Base-by-base conservation (phyloP, 2,113 vertebrate genomes). In the Gobiocypris rarus region DNA sequence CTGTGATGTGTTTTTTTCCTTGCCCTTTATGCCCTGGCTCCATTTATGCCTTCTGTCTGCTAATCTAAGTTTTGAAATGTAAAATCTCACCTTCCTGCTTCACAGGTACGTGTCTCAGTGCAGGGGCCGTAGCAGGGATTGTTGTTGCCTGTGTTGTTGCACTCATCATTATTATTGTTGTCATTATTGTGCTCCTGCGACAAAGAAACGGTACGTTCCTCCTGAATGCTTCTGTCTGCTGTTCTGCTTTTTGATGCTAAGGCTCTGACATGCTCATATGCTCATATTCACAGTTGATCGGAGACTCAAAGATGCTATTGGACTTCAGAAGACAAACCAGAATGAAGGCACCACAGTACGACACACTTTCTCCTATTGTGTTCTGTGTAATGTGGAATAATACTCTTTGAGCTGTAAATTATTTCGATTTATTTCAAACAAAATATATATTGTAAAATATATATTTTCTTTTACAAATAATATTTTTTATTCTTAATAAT, bases 121-220 rank as follows among this genome's bases (percentile, higher is more conserved):
- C 0, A 28, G 94, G 92, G 2, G 94, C 93, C 69, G 93, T 95
- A 50, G 94, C 88, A 41, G 94, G 93, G 81, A 93, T 95, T n/a
- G 94, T 94, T 71, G 91, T 95, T 24, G 93, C 91, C 82, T 90
- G 85, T 75, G 84, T 93, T 75, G 84, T 94, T 34, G 89, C 88
- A 9, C 15, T 93, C 24, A 43, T 95, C 61, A 87, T 95, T 76
- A 91, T 95, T n/a, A 89, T 91, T 22, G 54, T 93, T 34, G 83
- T 92, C 34, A 91, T 94, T 34, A 17, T 94, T 38, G 69, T 85
- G 69, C 82, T 94, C 0, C 7, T 87, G 52, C 86, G 89, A 31
- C 89, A 87, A 71, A 90, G 84, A 50, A 90, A 88, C 8, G 86
- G 94, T 94, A 78, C 22, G 13, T 34, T 8, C 24, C 34, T 19